phyloP scores from a whole-genome alignment of 1,140 invertebrate species.

The Zaprionus tsacasi region DNA sequence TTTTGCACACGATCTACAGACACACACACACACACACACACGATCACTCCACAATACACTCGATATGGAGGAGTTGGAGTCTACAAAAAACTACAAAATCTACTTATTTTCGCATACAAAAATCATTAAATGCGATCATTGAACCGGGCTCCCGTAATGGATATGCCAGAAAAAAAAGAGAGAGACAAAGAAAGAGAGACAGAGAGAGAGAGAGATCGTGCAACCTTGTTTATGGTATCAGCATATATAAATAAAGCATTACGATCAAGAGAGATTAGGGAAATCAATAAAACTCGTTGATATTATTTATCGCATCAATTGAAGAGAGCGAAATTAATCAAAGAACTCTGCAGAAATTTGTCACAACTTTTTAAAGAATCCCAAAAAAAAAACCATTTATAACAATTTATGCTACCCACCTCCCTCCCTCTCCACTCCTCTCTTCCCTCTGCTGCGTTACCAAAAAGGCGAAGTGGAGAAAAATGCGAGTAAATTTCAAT shows the following conservation, averaged over 20 bases:
- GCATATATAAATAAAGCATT: conserved; percentile 69
- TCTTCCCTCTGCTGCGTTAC: background rate
- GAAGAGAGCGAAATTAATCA: conserved; percentile 56
- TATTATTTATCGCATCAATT: conserved; percentile 23
- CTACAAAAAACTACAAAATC: conserved; percentile 67
- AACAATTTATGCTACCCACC: conserved; percentile 47
- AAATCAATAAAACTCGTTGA: conserved; percentile 54
- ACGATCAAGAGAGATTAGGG: conserved; percentile 59
- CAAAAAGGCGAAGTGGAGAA: conserved; percentile 55
- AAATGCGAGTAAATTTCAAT: conserved; percentile 65
- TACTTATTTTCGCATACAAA: conserved; percentile 82
- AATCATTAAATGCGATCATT: conserved; percentile 81
- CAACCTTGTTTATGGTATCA: conserved; percentile 34
- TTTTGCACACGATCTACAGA: conserved; percentile 49
- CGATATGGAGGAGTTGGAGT: conserved; percentile 31
- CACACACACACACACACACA: conserved; percentile 4
- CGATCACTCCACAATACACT: conserved; percentile 44
- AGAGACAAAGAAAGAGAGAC: background rate
- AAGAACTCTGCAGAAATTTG: conserved; percentile 66
- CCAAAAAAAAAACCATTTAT: conserved; percentile 36
- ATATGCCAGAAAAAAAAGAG: conserved; percentile 19
- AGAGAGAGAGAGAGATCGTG: background rate
- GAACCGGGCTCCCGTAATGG: conserved; percentile 57
- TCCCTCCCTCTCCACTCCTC: background rate
- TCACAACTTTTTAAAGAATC: conserved; percentile 57